Evolutionary conservation across 2,797 vertebrate genomes (phyloP).

Genomic region (Cuniculus paca): DNA sequence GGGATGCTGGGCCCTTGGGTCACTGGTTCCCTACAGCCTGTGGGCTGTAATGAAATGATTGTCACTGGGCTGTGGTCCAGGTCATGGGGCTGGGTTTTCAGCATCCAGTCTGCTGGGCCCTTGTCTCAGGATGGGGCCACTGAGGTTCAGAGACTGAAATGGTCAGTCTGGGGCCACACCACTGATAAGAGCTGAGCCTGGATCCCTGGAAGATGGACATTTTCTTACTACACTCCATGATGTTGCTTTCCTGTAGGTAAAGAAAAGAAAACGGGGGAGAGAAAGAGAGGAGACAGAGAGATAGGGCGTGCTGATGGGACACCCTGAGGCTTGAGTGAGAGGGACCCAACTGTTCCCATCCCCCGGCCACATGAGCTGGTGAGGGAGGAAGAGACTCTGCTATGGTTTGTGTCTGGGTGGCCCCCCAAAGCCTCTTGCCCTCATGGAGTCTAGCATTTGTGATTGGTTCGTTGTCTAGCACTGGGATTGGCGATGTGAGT

Average conservation of each 20-base stretch:
- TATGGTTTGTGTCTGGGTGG: too few species aligned
- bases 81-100: background rate
- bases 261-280: background rate
- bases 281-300: background rate
- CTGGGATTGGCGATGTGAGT: too few species aligned
- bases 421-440: too few species aligned
- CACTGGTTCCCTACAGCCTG: fast-evolving
- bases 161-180: fast-evolving
- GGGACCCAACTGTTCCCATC: background rate
- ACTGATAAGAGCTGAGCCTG: fast-evolving
- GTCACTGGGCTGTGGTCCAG: fast-evolving
- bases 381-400: background rate
- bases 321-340: background rate
- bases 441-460: too few species aligned
- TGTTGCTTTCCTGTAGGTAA: background rate
- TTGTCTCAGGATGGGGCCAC: background rate
- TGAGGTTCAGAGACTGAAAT: background rate
- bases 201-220: fast-evolving
- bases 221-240: background rate
- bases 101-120: fast-evolving
- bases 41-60: fast-evolving
- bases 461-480: too few species aligned
- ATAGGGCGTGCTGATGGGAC: background rate
- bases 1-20: fast-evolving
- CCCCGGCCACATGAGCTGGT: background rate